Conservation (phyloP, 2,113 vertebrate genomes). For the Pelusios castaneus region DNA sequence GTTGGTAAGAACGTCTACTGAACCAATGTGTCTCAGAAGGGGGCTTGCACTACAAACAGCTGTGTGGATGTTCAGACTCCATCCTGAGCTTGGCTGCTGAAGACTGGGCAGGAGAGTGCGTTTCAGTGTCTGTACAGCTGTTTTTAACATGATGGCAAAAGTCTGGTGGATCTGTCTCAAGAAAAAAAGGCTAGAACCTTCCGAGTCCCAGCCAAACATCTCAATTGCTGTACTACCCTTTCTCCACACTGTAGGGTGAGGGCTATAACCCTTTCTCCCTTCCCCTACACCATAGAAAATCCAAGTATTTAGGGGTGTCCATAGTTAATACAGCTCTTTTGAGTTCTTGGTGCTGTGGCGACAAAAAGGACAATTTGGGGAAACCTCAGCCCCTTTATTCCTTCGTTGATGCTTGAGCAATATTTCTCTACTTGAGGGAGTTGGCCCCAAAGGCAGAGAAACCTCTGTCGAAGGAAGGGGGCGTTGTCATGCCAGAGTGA, state of each 20-base stretch:
- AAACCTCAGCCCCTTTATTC: background rate
- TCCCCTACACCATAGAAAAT: background rate
- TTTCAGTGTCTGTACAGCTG: background rate
- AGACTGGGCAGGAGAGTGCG: too few relatives aligned
- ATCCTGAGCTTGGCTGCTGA: too few relatives aligned
- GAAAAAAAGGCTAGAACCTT: background rate
- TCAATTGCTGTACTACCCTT: background rate
- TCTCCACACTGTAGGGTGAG: too few relatives aligned
- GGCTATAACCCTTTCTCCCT: background rate
- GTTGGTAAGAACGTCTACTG: background rate
- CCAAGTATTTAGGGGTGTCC: background rate
- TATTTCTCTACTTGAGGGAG: background rate
- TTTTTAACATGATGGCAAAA: background rate
- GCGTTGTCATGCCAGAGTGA: background rate
- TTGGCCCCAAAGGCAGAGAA: background rate
- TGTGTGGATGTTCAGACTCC: too few relatives aligned
- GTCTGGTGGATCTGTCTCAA: background rate
- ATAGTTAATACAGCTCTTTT: background rate
- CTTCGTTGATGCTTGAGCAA: background rate
- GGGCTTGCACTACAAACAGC: too few relatives aligned
- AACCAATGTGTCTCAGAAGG: too few relatives aligned
- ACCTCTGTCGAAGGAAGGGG: background rate
- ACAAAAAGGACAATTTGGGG: background rate
- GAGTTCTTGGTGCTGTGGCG: background rate
- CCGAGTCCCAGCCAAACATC: background rate